Evolutionary conservation across 2,888 invertebrate species (phyloP).

Genomic region (Calephelis perditalis): DNA sequence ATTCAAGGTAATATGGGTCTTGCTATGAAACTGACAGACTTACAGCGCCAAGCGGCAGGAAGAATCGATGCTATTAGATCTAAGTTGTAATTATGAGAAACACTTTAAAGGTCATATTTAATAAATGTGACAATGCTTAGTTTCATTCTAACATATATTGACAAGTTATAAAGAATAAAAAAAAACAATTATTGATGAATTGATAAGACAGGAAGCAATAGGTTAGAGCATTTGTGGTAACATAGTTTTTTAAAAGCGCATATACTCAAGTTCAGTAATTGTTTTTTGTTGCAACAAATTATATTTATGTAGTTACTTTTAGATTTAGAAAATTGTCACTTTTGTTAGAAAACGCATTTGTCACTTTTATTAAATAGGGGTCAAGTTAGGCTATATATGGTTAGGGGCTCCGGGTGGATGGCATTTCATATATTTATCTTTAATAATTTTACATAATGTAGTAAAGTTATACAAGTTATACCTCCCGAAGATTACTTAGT

Average conservation of each 20-base stretch:
- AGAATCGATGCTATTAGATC: constrained; percentile 86
- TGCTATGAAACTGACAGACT: constrained; percentile 94
- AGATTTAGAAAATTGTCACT: not conserved
- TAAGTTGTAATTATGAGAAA: constrained; percentile 79
- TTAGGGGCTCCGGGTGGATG: not conserved
- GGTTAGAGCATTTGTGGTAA: too few relatives aligned
- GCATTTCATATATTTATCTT: constrained; percentile 15
- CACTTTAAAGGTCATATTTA: not conserved
- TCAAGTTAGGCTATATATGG: not conserved
- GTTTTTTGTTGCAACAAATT: too few relatives aligned
- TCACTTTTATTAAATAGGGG: too few relatives aligned
- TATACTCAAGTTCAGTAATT: too few relatives aligned
- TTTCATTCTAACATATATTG: too few relatives aligned
- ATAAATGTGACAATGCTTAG: too few relatives aligned
- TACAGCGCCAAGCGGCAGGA: constrained; percentile 85
- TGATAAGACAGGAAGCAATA: too few relatives aligned
- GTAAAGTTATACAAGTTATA: not conserved
- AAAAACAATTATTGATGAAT: too few relatives aligned
- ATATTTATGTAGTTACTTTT: not conserved
- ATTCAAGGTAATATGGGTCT: constrained; percentile 98
- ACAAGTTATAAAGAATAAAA: too few relatives aligned
- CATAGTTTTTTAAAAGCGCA: too few relatives aligned
- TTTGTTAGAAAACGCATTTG: too few relatives aligned
- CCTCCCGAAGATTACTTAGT: too few relatives aligned
- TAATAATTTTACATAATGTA: not conserved